Evolutionary conservation across 2,888 invertebrate species (phyloP), one percentile per base, ranked within the genome.

Genomic region (Pristionchus mayeri): DNA sequence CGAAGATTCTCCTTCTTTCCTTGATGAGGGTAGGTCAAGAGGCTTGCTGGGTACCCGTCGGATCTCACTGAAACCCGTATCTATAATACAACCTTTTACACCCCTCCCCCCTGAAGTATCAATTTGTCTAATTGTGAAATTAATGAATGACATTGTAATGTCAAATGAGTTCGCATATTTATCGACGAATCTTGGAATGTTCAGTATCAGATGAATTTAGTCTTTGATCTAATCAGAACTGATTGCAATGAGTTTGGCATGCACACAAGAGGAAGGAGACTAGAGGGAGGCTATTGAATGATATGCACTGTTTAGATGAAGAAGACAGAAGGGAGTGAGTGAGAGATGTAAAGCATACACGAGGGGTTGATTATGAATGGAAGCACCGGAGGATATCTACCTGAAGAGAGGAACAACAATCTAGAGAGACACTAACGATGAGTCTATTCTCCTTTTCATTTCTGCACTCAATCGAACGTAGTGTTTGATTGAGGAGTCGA

Each of bases 401-500:
- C n/a, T 71, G 37, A 71, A 71, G 7, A n/a, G n/a, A 4, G 21
- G 54, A 44, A 44, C 13, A 44, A 44, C 40, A 44, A 71, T 40
- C 40, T 71, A 71, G n/a, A 71, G 71, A 24, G 71, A 71, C 24
- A 71, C 40, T 40, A 71, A 40, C 71, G 63, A 37, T 7, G n/a
- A n/a, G 24, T 87, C 84, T 48, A 87, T 79, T 67, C 67, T 83
- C 71, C 83, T 50, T 52, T 76, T 76, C 57, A 84, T 60, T 63
- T 87, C 86, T 3, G 84, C 80, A 37, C 87, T 87, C 37, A 91
- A 88, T 21, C 86, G 89, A 18, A 86, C 86, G 71, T 89, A 91
- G 44, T 86, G 86, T 57, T 86, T 85, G 11, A 84, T 52, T 21
- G 85, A 84, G 7, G 87, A 83, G 57, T 87, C 85, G 79, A 86